phyloP scores from a whole-genome alignment of 2,113 vertebrate species.

The Irena cyanogastra region DNA sequence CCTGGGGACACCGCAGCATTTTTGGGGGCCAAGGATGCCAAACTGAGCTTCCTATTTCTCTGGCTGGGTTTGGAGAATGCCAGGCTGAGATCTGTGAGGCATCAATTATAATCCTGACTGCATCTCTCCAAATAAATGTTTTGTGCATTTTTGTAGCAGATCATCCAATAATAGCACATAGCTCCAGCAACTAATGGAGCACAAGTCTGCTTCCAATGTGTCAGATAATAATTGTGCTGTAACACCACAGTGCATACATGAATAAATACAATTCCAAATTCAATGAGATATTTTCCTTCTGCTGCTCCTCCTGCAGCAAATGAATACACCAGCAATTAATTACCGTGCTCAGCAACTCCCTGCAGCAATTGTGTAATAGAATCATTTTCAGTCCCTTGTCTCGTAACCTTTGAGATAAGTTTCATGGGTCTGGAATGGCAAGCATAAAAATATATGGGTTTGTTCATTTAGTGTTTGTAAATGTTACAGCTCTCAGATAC shows the following conservation, averaged over 20 bases:
- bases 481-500: background rate
- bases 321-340: conserved; percentile 63
- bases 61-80: background rate
- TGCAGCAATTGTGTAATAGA: conserved; percentile 47
- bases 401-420: conserved; percentile 41
- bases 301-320: conserved; percentile 51
- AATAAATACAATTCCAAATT: conserved; percentile 63
- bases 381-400: conserved; percentile 41
- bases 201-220: conserved; percentile 32
- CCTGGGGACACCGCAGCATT: background rate
- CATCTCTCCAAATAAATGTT: conserved; percentile 1
- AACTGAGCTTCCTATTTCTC: background rate
- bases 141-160: conserved; percentile 4
- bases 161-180: conserved; percentile 32
- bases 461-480: conserved; percentile 34
- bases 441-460: conserved; percentile 41
- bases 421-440: conserved; percentile 25
- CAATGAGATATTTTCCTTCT: conserved; percentile 62
- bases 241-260: conserved; percentile 37
- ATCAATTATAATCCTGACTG: background rate
- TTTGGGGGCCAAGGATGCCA: background rate
- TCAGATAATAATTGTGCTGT: conserved; percentile 53
- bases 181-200: conserved; percentile 5
- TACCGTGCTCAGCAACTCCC: conserved; percentile 42
- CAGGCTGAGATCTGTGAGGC: background rate